Percentiles rank a stretch among this genome's conserved stretches.
Conservation (phyloP, 2,888 invertebrate genomes). For the Sarcophaga caerulescens region DNA sequence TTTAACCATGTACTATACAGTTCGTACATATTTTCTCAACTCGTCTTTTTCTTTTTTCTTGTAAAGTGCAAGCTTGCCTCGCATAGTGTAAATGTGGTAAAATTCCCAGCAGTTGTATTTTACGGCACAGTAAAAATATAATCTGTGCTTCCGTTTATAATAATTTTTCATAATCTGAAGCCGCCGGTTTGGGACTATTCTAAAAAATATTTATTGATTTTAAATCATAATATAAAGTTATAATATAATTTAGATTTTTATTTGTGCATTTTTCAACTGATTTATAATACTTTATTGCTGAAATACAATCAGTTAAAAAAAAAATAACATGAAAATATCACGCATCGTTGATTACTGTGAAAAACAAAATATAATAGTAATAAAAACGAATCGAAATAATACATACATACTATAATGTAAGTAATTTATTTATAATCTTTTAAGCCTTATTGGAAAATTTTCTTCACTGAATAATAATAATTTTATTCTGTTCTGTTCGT, state of each 20-base stretch:
- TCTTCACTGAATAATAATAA: neutral
- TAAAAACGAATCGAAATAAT: neutral
- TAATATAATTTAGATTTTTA: neutral
- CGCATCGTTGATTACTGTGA: conserved; percentile 59
- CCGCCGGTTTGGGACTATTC: neutral
- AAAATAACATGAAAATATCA: conserved; percentile 53
- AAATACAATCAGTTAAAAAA: conserved; percentile 39
- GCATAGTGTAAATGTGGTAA: too few species aligned
- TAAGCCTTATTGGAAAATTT: neutral
- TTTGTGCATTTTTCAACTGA: conserved; percentile 31
- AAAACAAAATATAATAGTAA: conserved; percentile 22
- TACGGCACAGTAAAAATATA: neutral
- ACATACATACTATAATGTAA: neutral
- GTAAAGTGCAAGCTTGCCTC: neutral
- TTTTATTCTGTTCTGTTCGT: too few species aligned
- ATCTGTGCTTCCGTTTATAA: conserved; percentile 4
- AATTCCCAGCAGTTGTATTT: neutral
- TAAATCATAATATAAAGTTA: neutral
- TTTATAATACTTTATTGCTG: conserved; percentile 37
- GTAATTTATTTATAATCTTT: neutral
- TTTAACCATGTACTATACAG: conserved; percentile 5
- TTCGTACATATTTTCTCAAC: conserved; percentile 17
- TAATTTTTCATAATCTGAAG: conserved; percentile 4
- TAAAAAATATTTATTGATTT: neutral
- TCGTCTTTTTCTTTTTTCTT: conserved; percentile 24